Conservation (phyloP, 2,888 invertebrate species). For the Dryomyza anilis region DNA sequence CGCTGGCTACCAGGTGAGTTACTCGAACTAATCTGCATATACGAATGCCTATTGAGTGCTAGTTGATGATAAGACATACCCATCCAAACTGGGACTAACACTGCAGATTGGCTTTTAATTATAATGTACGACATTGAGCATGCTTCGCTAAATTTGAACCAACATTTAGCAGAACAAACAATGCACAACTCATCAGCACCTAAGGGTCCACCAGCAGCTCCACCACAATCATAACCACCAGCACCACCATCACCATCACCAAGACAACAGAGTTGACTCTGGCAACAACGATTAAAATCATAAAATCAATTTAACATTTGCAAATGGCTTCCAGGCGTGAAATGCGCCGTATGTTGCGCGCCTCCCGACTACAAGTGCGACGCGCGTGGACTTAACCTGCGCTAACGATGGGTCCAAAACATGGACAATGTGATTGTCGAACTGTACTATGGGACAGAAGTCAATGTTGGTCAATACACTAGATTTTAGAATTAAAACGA, state of each 20-base stretch:
- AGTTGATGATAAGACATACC: neutral
- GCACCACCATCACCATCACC: neutral
- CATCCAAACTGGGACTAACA: neutral
- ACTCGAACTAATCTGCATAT: neutral
- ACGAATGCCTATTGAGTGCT: no score
- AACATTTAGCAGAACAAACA: conserved; percentile 41
- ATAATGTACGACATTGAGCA: conserved; percentile 44
- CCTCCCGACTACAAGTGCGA: conserved; percentile 25
- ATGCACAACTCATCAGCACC: conserved; percentile 32
- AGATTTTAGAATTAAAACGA: no score
- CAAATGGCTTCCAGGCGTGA: conserved; percentile 57
- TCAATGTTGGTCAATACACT: no score
- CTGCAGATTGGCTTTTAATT: conserved; percentile 58
- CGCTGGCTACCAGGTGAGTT: no score
- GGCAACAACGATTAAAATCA: conserved; percentile 45
- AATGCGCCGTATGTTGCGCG: no score
- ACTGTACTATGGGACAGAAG: no score
- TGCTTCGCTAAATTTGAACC: conserved; percentile 43
- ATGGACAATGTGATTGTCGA: neutral
- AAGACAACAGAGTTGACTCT: no score
- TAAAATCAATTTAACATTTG: conserved; percentile 44
- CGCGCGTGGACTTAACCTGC: neutral
- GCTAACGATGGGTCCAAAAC: conserved; percentile 19
- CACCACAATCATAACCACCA: neutral
- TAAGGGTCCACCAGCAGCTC: conserved; percentile 7